Conservation (phyloP, 2,797 vertebrate genomes). For the Neosilurus mollespiculum region DNA sequence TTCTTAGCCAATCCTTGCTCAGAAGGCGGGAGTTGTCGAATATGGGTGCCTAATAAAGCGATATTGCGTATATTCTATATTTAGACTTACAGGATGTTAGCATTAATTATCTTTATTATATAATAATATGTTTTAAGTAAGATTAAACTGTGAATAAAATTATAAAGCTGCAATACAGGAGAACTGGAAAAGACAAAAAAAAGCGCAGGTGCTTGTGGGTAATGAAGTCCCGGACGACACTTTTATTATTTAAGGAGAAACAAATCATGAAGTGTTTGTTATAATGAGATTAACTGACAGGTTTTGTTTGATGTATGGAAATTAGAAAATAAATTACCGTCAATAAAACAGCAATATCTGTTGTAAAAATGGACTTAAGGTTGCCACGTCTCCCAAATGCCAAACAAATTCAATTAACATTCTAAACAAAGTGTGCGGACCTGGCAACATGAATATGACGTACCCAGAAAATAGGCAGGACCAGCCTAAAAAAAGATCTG, state of each 20-base stretch:
- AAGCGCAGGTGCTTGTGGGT: conserved; percentile 56
- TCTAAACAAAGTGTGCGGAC: no score
- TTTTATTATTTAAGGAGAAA: no score
- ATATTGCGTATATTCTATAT: no score
- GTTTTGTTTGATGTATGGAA: no score
- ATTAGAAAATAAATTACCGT: not conserved
- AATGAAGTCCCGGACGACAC: no score
- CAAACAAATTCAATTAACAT: no score
- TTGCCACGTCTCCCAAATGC: not conserved
- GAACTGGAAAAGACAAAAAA: not conserved
- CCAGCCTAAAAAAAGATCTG: not conserved
- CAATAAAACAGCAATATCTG: not conserved
- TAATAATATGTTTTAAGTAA: not conserved
- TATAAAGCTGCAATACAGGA: conserved; percentile 13
- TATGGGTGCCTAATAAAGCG: not conserved
- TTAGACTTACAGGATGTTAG: no score
- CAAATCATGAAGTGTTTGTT: not conserved
- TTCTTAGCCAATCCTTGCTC: not conserved
- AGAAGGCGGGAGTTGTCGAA: not conserved
- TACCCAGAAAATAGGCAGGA: not conserved
- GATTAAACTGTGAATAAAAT: not conserved
- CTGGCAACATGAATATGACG: not conserved
- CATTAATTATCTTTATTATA: not conserved
- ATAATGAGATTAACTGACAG: not conserved
- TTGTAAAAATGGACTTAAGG: not conserved